Evolutionary conservation across 2,113 vertebrate species (phyloP).

Genomic region (Glaucidium brasilianum): DNA sequence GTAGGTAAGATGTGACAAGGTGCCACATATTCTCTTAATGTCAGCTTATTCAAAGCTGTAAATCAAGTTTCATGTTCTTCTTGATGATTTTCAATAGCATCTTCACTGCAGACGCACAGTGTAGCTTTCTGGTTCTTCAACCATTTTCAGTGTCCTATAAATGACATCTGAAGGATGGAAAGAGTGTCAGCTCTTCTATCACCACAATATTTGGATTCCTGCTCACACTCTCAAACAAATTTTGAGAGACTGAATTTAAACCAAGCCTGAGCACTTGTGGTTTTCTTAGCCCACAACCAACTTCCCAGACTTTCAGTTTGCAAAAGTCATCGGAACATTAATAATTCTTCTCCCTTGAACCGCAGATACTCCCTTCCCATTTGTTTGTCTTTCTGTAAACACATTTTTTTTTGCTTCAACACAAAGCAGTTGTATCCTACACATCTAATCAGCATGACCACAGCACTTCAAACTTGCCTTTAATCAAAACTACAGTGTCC

Average conservation of each 20-base stretch:
- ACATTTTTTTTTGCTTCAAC: background rate
- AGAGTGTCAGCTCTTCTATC: background rate
- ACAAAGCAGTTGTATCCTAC: background rate
- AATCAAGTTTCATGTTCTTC: background rate
- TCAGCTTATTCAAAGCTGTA: background rate
- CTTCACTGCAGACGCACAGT: background rate
- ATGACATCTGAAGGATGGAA: background rate
- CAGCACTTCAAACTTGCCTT: slow-evolving; percentile 11
- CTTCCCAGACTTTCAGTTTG: slow-evolving; percentile 45
- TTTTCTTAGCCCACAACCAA: slow-evolving; percentile 35
- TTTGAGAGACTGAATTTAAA: slow-evolving; percentile 28
- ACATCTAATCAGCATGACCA: background rate
- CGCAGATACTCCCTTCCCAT: slow-evolving; percentile 18
- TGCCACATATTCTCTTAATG: background rate
- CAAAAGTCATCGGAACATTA: slow-evolving; percentile 44
- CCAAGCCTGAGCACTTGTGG: slow-evolving; percentile 13
- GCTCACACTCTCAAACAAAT: slow-evolving; percentile 42
- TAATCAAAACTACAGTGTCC: background rate
- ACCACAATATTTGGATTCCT: slow-evolving; percentile 6
- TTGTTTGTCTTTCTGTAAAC: slow-evolving; percentile 4
- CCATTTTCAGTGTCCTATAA: background rate
- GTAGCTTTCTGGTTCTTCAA: background rate
- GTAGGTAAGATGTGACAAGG: background rate
- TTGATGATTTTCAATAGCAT: background rate
- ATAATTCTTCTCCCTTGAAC: slow-evolving; percentile 34